Conservation (phyloP, 2,888 invertebrate genomes). For the Tigriopus californicus region DNA sequence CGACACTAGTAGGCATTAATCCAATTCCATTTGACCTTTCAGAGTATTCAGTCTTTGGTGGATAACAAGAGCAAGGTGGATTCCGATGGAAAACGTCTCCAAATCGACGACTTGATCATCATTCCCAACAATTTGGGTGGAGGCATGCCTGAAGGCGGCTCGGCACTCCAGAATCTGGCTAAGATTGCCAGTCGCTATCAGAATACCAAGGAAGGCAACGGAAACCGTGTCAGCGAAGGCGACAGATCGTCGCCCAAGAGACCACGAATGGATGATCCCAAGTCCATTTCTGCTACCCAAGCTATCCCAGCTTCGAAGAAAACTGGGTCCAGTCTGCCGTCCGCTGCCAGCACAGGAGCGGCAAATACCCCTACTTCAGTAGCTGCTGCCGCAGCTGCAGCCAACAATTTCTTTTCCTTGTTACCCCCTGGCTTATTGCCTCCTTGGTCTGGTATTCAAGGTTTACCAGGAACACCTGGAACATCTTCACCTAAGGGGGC, state of each 20-base stretch:
- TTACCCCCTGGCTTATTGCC: not conserved
- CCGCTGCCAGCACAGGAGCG: not conserved
- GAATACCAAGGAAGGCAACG: not conserved
- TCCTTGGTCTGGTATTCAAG: too few species aligned
- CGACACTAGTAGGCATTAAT: not conserved
- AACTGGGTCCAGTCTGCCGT: not conserved
- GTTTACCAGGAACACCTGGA: not conserved
- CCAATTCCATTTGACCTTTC: not conserved
- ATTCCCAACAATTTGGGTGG: constrained; percentile 11
- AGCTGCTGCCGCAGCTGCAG: not conserved
- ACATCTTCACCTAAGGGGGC: not conserved
- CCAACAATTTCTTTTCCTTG: not conserved
- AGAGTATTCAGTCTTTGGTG: not conserved
- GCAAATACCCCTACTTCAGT: not conserved
- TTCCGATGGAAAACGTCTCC: constrained; percentile 5
- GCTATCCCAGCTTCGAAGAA: not conserved
- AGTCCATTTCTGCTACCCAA: not conserved
- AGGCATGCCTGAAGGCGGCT: constrained; percentile 5
- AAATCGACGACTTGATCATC: constrained; percentile 15
- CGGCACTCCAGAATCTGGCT: constrained; percentile 14
- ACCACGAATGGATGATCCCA: too few species aligned
- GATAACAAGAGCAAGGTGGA: not conserved
- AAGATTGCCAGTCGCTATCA: constrained; percentile 15
- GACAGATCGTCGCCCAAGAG: too few species aligned
- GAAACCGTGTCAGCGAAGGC: too few species aligned